Evolutionary conservation across 2,113 vertebrate genomes (phyloP).

Genomic region (Gobio gobio): DNA sequence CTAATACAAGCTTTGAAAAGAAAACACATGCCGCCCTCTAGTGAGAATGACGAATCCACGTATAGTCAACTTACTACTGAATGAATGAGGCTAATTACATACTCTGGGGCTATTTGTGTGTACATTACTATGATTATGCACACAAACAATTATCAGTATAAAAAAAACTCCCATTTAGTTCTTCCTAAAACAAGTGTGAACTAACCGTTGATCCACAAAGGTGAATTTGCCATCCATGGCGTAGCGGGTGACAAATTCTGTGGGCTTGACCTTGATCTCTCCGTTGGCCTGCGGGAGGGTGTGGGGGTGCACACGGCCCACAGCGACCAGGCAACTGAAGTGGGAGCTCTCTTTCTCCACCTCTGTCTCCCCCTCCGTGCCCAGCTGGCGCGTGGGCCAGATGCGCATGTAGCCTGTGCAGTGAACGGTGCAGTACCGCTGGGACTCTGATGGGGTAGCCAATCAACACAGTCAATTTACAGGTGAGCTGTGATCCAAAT

Average conservation of each 20-base stretch:
- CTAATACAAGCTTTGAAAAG: neutral
- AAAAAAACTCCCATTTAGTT: neutral
- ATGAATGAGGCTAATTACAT: neutral
- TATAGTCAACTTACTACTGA: neutral
- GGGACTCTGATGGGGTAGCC: slow-evolving; percentile 75
- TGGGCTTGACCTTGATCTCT: slow-evolving; percentile 84
- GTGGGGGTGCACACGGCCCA: slow-evolving; percentile 84
- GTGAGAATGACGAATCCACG: neutral
- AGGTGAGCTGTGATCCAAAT: slow-evolving; percentile 4
- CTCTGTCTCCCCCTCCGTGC: slow-evolving; percentile 81
- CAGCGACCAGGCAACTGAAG: slow-evolving; percentile 88
- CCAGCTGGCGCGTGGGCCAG: slow-evolving; percentile 84
- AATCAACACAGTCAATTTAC: neutral
- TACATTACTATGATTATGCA: neutral
- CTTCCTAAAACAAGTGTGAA: neutral
- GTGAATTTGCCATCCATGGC: slow-evolving; percentile 93
- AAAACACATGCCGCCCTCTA: neutral
- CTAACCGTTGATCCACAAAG: slow-evolving; percentile 90
- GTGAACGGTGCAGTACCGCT: slow-evolving; percentile 89
- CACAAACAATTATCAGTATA: neutral
- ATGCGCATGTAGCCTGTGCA: slow-evolving; percentile 90
- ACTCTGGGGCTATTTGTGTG: neutral
- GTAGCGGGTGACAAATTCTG: slow-evolving; percentile 87
- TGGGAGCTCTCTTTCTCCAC: slow-evolving; percentile 81
- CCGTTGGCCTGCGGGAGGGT: slow-evolving; percentile 78